These are phyloP conservation scores for Proales similis DNA, from an alignment of 1,140 invertebrate species.

Conservation along the genomic window DNA sequence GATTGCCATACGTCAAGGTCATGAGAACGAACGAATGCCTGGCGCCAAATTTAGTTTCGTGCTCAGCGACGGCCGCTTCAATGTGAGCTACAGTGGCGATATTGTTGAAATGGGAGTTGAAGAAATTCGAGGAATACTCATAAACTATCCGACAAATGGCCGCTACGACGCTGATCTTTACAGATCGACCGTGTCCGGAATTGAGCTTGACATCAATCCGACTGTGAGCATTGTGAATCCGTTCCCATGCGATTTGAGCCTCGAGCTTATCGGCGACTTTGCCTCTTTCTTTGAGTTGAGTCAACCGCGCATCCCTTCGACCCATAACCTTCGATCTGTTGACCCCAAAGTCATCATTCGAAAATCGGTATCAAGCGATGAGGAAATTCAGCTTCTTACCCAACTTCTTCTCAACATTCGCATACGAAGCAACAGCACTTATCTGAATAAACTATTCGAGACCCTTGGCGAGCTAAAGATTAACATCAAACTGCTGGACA, in stretches of 20 bases:
- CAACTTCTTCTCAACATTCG: background rate
- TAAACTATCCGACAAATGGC: conserved; percentile 21
- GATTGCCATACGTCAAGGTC: background rate
- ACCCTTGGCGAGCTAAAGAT: conserved; percentile 27
- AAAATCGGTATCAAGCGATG: too few relatives aligned
- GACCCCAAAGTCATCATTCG: too few relatives aligned
- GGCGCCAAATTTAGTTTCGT: conserved; percentile 24
- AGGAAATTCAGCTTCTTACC: too few relatives aligned
- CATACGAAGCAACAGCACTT: conserved; percentile 6
- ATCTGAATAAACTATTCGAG: conserved; percentile 14
- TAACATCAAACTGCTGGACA: conserved; percentile 14
- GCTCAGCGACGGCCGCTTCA: conserved; percentile 8
- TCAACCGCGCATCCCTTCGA: too few relatives aligned
- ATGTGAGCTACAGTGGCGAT: conserved; percentile 14
- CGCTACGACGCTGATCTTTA: conserved; percentile 5
- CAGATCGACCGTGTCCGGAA: conserved; percentile 1
- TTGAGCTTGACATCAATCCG: conserved; percentile 10
- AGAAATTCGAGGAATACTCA: conserved; percentile 11
- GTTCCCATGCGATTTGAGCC: too few relatives aligned
- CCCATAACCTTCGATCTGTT: too few relatives aligned
- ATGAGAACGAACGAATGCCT: conserved; percentile 2
- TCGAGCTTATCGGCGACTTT: too few relatives aligned
- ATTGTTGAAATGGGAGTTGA: conserved; percentile 12
- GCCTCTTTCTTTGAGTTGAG: too few relatives aligned
- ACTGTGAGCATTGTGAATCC: conserved; percentile 22